Evolutionary conservation across 2,888 invertebrate species (phyloP).

Genomic region (Bombylius discolor): DNA sequence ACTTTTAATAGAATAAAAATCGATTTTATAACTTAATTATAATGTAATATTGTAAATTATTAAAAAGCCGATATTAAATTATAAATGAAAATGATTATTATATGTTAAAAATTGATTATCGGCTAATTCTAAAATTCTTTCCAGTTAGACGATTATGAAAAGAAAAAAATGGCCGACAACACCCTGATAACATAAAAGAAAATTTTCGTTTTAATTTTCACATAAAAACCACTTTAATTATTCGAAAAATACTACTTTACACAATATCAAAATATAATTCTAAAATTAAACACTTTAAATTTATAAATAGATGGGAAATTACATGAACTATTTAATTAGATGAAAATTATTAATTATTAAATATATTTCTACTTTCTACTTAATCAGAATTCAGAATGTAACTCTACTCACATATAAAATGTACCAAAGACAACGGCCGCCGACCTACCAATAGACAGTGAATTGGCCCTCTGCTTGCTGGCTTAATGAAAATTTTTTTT

Average conservation of each 20-base stretch:
- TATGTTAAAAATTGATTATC: too few species aligned
- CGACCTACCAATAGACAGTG: conserved; percentile 13
- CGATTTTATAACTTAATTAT: too few species aligned
- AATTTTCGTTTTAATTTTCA: not conserved
- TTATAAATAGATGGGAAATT: not conserved
- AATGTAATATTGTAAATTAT: too few species aligned
- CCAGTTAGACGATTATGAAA: too few species aligned
- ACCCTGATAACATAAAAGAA: not conserved
- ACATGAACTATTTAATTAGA: not conserved
- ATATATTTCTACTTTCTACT: not conserved
- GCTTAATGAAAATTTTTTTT: not conserved
- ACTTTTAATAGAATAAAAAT: too few species aligned
- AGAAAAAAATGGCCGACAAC: conserved; percentile 7
- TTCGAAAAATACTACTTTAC: not conserved
- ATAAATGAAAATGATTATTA: too few species aligned
- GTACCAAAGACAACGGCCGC: conserved; percentile 3
- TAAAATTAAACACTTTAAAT: not conserved
- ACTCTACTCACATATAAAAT: conserved; percentile 4
- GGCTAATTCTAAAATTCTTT: too few species aligned
- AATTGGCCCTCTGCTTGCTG: not conserved
- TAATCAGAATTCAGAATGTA: conserved; percentile 1
- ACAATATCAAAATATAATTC: not conserved
- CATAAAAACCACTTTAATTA: not conserved
- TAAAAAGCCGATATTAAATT: too few species aligned
- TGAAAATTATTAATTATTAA: not conserved